Base-by-base conservation (phyloP, 2,113 vertebrate genomes). In the Vimba vimba region DNA sequence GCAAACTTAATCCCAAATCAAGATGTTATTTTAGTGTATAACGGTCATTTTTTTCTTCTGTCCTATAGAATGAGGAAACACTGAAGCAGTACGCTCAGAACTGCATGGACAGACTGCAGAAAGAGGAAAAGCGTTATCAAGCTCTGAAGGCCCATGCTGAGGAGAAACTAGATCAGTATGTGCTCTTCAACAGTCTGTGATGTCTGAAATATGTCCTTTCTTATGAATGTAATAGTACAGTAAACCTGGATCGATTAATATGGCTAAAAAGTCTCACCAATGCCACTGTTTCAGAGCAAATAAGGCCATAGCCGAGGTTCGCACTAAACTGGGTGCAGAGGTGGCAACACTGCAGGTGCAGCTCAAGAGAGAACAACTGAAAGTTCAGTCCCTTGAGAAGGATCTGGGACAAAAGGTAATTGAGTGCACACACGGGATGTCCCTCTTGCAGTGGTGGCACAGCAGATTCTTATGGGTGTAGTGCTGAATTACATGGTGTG, bases 71-170 rank as follows among this genome's bases (percentile, higher is more conserved):
- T 27, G 97, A 99, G 87, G 96, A 96, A 66, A 95, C 95, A 0
- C 89, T 99, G 86, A 98, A 98, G 92, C 95, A 94, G 71, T 97
- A 95, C 52, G 95, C 94, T 1, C 95, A 97, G 88, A 96, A 96
- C 6, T 97, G 96, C 85, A 84, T 97, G 52, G 90, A 59, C 2
- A 93, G 96, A 75, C 92, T 98, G 52, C 96, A 96, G 75, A 96
- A 96, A 84, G 97, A 97, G 47, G 95, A 96, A 88, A 96, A 96
- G 92, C 94, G 97, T 6, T 99, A 99, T 39, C 95, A 96, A 87
- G 94, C 95, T 0, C 94, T 99, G 0, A 99, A 99, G 92, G 93
- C 95, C 23, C 97, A 99, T 0, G 97, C 96, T 0, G 97, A 98
- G 84, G 97, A 98, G 88, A 99, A 99, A 86, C 94, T 99, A 19